Conservation (phyloP, 1,140 invertebrate genomes). For the Matsumurasca onukii region DNA sequence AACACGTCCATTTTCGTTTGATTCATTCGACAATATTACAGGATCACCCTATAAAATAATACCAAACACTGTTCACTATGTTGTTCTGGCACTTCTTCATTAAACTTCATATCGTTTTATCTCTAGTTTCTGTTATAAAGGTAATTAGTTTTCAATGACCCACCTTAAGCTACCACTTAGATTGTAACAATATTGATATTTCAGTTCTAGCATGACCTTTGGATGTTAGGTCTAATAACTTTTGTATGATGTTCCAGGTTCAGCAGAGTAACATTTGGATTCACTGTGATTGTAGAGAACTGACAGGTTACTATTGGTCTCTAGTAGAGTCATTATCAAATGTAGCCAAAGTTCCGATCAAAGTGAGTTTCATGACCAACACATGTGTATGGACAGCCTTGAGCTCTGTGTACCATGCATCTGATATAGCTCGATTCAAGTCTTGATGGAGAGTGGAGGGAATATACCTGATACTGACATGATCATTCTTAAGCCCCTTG, state of each 20-base stretch:
- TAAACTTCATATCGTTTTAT: constrained; percentile 43
- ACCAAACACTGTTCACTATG: constrained; percentile 46
- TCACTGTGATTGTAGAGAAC: constrained; percentile 39
- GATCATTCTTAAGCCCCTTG: constrained; percentile 46
- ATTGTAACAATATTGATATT: background rate
- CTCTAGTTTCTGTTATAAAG: constrained; percentile 42
- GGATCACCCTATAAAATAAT: constrained; percentile 6
- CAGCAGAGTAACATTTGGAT: constrained; percentile 42
- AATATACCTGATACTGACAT: constrained; percentile 50
- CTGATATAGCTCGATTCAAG: constrained; percentile 47
- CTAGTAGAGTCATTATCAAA: constrained; percentile 32
- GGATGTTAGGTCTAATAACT: background rate
- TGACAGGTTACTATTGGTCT: constrained; percentile 42
- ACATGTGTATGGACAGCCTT: constrained; percentile 45
- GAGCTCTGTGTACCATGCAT: constrained; percentile 46
- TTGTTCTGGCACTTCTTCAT: constrained; percentile 39
- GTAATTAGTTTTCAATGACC: constrained; percentile 28
- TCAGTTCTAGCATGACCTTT: background rate
- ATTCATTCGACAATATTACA: constrained; percentile 15
- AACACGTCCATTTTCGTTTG: background rate
- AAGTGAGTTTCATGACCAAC: constrained; percentile 38
- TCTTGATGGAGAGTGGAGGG: constrained; percentile 47
- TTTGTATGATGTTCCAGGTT: constrained; percentile 38
- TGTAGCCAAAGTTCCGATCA: constrained; percentile 30
- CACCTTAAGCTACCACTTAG: background rate